These are phyloP conservation scores for Athrips mouffetella DNA, from an alignment of 2,888 invertebrate genomes.

Conservation along the genomic window DNA sequence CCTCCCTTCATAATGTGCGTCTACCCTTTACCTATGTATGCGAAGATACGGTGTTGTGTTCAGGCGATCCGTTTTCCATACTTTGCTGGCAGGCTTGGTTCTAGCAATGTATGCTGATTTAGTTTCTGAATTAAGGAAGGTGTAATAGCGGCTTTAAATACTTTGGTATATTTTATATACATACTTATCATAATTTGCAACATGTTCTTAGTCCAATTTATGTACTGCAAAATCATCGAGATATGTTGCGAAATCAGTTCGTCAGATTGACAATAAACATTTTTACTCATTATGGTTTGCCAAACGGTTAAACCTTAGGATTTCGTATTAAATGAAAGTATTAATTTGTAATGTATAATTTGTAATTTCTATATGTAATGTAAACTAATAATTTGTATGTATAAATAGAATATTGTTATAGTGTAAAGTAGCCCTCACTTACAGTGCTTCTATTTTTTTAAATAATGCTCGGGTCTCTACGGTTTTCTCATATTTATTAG, in stretches of 20 bases:
- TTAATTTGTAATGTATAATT: slow-evolving; percentile 45
- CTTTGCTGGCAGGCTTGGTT: too few relatives aligned
- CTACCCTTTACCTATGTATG: too few relatives aligned
- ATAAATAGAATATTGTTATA: slow-evolving; percentile 37
- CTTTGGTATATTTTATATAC: background rate
- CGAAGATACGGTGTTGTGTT: too few relatives aligned
- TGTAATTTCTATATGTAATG: slow-evolving; percentile 29
- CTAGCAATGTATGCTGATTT: too few relatives aligned
- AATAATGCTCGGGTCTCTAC: too few relatives aligned
- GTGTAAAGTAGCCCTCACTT: slow-evolving; percentile 31
- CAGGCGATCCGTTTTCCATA: too few relatives aligned
- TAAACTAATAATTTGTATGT: slow-evolving; percentile 26
- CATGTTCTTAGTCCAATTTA: slow-evolving; percentile 20
- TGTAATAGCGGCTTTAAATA: too few relatives aligned
- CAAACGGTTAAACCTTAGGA: slow-evolving; percentile 28
- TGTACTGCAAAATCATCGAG: too few relatives aligned
- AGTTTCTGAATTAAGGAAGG: too few relatives aligned
- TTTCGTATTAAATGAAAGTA: slow-evolving; percentile 67
- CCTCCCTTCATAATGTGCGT: too few relatives aligned
- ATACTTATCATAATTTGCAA: slow-evolving; percentile 19
- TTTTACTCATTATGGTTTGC: slow-evolving; percentile 31
- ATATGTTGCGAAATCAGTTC: slow-evolving; percentile 13
- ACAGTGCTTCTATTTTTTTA: slow-evolving; percentile 30
- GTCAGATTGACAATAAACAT: slow-evolving; percentile 48
- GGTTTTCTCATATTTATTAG: too few relatives aligned